phyloP scores from a whole-genome alignment of 64 coral and sea anemone species.

The Montipora capricornis region DNA sequence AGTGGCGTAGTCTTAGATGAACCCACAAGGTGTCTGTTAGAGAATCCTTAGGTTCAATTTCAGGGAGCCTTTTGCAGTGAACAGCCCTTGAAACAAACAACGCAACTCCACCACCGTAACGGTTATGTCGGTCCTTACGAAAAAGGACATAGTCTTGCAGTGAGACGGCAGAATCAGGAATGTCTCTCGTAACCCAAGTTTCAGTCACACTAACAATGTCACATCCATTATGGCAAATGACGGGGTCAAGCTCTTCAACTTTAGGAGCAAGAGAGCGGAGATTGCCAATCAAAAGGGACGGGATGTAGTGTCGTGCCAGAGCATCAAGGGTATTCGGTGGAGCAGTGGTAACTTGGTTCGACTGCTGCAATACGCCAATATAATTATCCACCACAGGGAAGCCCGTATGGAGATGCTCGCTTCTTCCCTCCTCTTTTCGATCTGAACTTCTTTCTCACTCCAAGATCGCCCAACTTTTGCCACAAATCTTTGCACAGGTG shows the following conservation, averaged over 20 bases:
- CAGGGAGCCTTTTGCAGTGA: no score
- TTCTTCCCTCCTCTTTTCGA: conserved; percentile 17
- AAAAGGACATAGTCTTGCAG: conserved; percentile 25
- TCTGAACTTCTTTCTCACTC: neutral
- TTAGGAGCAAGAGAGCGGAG: conserved; percentile 39
- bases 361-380: no score
- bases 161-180: conserved; percentile 14
- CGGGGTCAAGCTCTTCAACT: conserved; percentile 12
- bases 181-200: conserved; percentile 32
- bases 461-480: conserved; percentile 5
- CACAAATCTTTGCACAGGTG: conserved; percentile 2
- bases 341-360: neutral
- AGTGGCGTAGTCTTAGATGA: no score
- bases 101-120: neutral
- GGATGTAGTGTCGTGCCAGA: neutral
- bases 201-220: conserved; percentile 58
- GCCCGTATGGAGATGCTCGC: no score
- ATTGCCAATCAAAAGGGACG: conserved; percentile 17
- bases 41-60: no score
- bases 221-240: neutral
- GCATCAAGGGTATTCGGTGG: neutral
- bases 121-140: conserved; percentile 12
- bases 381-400: conserved; percentile 4
- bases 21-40: neutral
- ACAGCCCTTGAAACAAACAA: neutral